Percentiles rank a stretch among this genome's conserved stretches.
phyloP scores from a whole-genome alignment of 2,113 vertebrate genomes.

The Sinocyclocheilus maitianheensis region DNA sequence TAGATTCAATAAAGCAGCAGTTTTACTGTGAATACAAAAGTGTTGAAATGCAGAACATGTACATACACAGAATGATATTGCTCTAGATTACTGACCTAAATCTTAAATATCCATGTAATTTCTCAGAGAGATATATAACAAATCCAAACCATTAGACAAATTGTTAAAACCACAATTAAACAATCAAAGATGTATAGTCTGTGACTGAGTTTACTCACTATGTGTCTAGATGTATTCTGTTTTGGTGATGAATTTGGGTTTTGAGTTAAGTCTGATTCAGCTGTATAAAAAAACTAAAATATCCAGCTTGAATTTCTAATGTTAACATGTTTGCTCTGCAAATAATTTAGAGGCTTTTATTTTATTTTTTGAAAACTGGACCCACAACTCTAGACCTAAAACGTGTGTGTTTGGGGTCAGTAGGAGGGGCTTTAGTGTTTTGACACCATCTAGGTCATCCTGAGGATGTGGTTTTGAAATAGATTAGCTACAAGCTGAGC shows the following conservation, averaged over 20 bases:
- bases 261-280: neutral
- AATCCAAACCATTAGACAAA: too few species aligned
- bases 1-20: constrained; percentile 8
- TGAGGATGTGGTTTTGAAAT: constrained; percentile 34
- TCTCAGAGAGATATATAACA: neutral
- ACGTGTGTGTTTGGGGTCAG: constrained; percentile 30
- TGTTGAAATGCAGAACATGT: neutral
- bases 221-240: neutral
- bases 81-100: neutral
- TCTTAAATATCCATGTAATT: neutral
- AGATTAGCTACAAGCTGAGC: constrained; percentile 5
- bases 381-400: neutral
- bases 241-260: neutral
- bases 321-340: neutral
- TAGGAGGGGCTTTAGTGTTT: constrained; percentile 13
- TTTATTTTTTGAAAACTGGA: neutral
- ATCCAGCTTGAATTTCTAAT: neutral
- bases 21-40: neutral
- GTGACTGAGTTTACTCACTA: neutral
- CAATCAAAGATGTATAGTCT: neutral
- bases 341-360: neutral
- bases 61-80: neutral
- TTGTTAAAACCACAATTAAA: neutral
- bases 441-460: constrained; percentile 11
- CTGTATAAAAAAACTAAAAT: neutral